Evolutionary conservation across 2,113 vertebrate genomes (phyloP).

Genomic region (Notiomystis cincta): DNA sequence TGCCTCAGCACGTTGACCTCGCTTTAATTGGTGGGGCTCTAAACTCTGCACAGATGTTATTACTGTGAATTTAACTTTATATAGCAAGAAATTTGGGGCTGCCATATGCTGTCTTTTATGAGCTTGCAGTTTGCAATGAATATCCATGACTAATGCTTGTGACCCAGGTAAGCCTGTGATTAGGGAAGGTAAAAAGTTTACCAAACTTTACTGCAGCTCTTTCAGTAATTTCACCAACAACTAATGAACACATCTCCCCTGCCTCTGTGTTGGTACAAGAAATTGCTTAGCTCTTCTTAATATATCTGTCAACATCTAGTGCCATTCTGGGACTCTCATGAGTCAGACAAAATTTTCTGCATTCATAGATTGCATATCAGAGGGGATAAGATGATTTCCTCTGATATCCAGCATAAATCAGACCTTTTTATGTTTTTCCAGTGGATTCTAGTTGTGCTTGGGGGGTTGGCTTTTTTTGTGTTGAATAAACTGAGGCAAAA

Average conservation of each 20-base stretch:
- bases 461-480: not conserved
- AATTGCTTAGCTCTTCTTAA: not conserved
- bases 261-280: not conserved
- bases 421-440: not conserved
- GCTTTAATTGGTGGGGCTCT: slow-evolving; percentile 7
- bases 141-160: slow-evolving; percentile 37
- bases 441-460: not conserved
- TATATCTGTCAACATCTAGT: not conserved
- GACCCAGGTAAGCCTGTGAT: slow-evolving; percentile 27
- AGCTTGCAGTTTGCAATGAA: slow-evolving; percentile 35
- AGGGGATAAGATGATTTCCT: not conserved
- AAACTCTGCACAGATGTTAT: slow-evolving; percentile 55
- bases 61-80: slow-evolving; percentile 44
- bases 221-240: not conserved
- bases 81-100: slow-evolving; percentile 29
- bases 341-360: not conserved
- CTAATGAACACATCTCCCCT: not conserved
- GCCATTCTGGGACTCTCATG: not conserved
- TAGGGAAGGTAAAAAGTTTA: slow-evolving; percentile 52
- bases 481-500: not conserved
- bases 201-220: not conserved
- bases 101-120: slow-evolving; percentile 50
- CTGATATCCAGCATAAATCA: not conserved
- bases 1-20: slow-evolving; percentile 8
- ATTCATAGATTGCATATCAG: not conserved